phyloP scores from a whole-genome alignment of 1,140 invertebrate species.

The Drosophila sucinea region DNA sequence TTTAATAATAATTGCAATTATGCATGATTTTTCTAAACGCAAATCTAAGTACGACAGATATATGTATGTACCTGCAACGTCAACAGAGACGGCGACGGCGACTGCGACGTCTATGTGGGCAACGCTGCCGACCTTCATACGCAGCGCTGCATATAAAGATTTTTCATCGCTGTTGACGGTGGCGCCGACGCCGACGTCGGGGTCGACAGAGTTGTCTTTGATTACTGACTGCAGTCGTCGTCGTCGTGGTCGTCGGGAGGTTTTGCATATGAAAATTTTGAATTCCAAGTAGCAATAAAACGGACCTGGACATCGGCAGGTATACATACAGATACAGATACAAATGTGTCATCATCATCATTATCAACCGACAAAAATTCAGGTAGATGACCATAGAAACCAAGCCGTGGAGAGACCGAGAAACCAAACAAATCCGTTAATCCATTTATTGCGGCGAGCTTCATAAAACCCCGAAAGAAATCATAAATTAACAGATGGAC shows the following conservation, averaged over 20 bases:
- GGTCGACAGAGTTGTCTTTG: slow-evolving; percentile 4
- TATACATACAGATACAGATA: neutral
- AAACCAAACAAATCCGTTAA: slow-evolving; percentile 14
- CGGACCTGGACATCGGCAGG: slow-evolving; percentile 7
- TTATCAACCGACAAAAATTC: slow-evolving; percentile 7
- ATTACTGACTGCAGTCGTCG: slow-evolving; percentile 5
- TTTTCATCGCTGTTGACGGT: neutral
- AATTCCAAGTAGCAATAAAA: slow-evolving; percentile 21
- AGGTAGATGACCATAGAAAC: slow-evolving; percentile 10
- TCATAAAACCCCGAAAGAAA: slow-evolving; percentile 11
- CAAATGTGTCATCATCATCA: slow-evolving; percentile 7
- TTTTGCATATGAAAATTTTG: slow-evolving; percentile 18
- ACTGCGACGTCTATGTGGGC: neutral
- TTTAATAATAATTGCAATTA: slow-evolving; percentile 63
- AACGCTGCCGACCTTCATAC: slow-evolving; percentile 19
- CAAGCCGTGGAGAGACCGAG: neutral
- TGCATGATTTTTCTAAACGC: slow-evolving; percentile 49
- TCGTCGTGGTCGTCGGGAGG: neutral
- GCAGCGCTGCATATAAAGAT: slow-evolving; percentile 12
- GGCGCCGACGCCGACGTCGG: neutral
- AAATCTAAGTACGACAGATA: slow-evolving; percentile 12
- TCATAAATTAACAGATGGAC: slow-evolving; percentile 21
- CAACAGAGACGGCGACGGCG: neutral
- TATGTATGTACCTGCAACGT: slow-evolving; percentile 4
- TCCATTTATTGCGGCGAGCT: slow-evolving; percentile 15